These are phyloP conservation scores for Centropristis striata DNA, from an alignment of 2,113 vertebrate species.

Conservation along the genomic window DNA sequence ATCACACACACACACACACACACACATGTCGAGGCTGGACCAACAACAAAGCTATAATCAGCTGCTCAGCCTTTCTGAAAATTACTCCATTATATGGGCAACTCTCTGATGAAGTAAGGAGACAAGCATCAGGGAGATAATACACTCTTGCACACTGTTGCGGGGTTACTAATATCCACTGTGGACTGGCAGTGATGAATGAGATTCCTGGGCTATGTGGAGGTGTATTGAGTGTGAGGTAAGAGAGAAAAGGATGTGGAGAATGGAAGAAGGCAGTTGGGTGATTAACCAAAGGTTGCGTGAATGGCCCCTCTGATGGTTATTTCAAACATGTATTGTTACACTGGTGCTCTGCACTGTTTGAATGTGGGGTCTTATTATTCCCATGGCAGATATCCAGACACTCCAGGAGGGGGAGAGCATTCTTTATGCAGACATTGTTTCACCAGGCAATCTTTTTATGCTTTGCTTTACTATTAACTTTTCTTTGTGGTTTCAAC, in stretches of 20 bases:
- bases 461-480: slow-evolving; percentile 28
- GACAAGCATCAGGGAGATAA: slow-evolving; percentile 72
- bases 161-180: slow-evolving; percentile 70
- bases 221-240: slow-evolving; percentile 74
- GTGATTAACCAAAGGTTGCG: slow-evolving; percentile 74
- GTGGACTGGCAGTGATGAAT: slow-evolving; percentile 78
- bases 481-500: slow-evolving; percentile 49
- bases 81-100: slow-evolving; percentile 63
- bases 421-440: slow-evolving; percentile 50
- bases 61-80: slow-evolving; percentile 60
- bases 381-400: slow-evolving; percentile 59
- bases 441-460: slow-evolving; percentile 43
- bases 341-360: slow-evolving; percentile 23
- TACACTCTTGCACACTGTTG: slow-evolving; percentile 64
- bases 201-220: slow-evolving; percentile 67
- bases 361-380: slow-evolving; percentile 61
- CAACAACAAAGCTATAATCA: slow-evolving; percentile 61
- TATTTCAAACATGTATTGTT: slow-evolving; percentile 72
- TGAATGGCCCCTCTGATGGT: slow-evolving; percentile 66
- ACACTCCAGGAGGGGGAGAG: slow-evolving; percentile 26
- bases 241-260: slow-evolving; percentile 59
- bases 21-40: slow-evolving; percentile 1
- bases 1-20: slow-evolving; percentile 44
- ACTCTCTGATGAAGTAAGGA: slow-evolving; percentile 68
- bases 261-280: slow-evolving; percentile 67